Base-by-base conservation (phyloP, 2,888 invertebrate species). In the Leucophenga maculata region DNA sequence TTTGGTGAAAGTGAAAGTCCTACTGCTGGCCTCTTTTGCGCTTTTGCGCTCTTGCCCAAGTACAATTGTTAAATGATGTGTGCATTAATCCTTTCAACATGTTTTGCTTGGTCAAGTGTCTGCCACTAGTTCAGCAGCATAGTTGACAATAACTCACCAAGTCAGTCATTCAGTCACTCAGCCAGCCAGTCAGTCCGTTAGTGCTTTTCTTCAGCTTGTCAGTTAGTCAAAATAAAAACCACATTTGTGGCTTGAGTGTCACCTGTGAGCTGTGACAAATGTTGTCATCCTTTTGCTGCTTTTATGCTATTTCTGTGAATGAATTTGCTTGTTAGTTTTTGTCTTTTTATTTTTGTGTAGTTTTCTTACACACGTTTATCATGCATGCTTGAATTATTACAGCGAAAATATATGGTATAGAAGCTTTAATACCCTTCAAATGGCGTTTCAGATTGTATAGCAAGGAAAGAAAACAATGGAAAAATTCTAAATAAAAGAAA, bases 61-160 rank as follows among this genome's bases (percentile, higher is more conserved):
- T 64, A 67, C 65, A 69, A 60, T 69, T 77, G 80, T 82, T 80
- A 79, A 80, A 80, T 80, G 79, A 82, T 79, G 81, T 78, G 80
- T 80, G 77, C 72, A 76, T 76, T 74, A 80, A 79, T 80, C 78
- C 79, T 78, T 80, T 82, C 80, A 80, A 77, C 78, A 80, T 80
- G 79, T 74, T 77, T 73, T 71, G 74, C 77, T 64, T 22, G 62
- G 62, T 48, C 46, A 64, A 64, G 62, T 64, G 62, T 26, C 69
- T 72, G 69, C 77, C 72, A 68, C 54, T 57, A 72, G 60, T 52
- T 74, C 67, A 71, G 59, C 22, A n/a, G 59, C 22, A n/a, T 65
- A 32, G 59, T 65, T 31, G 50, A 50, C 44, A n/a, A 13, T 64
- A 22, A 46, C 46, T 50, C 26, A 65, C 52, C 52, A 1, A 18